Evolutionary conservation across 2,113 vertebrate species (phyloP), one percentile per base, ranked within the genome.

Genomic region (Seriola dumerili): DNA sequence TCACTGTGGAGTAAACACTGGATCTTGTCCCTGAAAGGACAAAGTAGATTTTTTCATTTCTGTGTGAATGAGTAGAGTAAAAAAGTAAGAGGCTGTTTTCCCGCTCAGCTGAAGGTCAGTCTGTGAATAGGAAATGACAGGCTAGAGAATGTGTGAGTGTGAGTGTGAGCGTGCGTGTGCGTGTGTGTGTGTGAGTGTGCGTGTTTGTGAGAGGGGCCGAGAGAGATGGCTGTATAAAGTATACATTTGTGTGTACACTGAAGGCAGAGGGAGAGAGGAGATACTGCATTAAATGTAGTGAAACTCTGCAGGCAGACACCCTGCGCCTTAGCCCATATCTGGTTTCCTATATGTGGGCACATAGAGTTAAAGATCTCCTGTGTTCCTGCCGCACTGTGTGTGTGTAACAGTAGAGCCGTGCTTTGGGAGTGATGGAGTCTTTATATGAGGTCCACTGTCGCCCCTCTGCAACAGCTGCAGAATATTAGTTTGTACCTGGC

Each of bases 51-150:
- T 38, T 74, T 61, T 72, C 83, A 71, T 86, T 80, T 62, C 81
- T 86, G 58, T 82, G 48, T 84, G 65, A 85, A 83, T 75, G 14
- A 55, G 73, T 7, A 11, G 62, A 75, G 81, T 66, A 58, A 78
- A 76, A 46, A 70, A 85, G 81, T 64, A 66, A 52, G 58, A 86
- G 78, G 70, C 44, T 85, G 84, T 85, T 89, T 88, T 84, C 78
- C 89, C 16, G 17, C 76, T 84, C 71, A 55, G 83, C 52, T 89
- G 89, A 94, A 93, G 92, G 91, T 93, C 91, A 92, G 57, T 61
- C 69, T 85, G 77, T 81, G 81, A 72, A 86, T 78, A 69, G 46
- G 34, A 64, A 87, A 78, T 32, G 70, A 78, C 74, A 55, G 70
- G 44, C 44, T 55, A 69, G 72, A 32, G 69, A 61, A 1, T 50